Evolutionary conservation across 2,113 vertebrate genomes (phyloP).

Genomic region (Grammatotria lemairii): DNA sequence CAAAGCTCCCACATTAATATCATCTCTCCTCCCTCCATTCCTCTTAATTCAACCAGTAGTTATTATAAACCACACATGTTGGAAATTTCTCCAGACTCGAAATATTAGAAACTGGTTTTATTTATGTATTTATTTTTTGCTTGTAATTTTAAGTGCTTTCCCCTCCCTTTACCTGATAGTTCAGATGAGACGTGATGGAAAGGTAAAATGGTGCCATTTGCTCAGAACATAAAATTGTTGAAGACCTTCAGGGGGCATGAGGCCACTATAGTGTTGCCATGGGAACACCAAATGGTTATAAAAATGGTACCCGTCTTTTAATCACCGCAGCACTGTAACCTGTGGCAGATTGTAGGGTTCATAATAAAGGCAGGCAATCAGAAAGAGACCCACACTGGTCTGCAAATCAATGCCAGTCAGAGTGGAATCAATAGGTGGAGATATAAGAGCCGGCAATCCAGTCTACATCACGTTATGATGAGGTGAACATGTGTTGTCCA

Average conservation of each 20-base stretch:
- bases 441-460: not conserved
- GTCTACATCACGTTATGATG: conserved; percentile 11
- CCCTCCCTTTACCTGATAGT: not conserved
- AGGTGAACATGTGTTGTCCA: not conserved
- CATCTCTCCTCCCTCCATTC: not conserved
- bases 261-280: conserved; percentile 19
- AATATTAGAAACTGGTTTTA: not conserved
- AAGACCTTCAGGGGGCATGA: conserved; percentile 12
- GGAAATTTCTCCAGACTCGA: fast-evolving
- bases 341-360: conserved; percentile 10
- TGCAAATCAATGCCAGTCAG: conserved; percentile 23
- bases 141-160: not conserved
- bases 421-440: conserved; percentile 18
- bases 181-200: not conserved
- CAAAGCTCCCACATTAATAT: not conserved
- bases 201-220: not conserved
- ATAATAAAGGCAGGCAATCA: conserved; percentile 36
- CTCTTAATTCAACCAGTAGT: not conserved
- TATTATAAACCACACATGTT: not conserved
- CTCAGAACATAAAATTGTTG: not conserved
- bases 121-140: fast-evolving
- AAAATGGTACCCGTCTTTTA: conserved; percentile 36
- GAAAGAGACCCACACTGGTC: conserved; percentile 2
- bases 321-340: not conserved
- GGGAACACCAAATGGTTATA: conserved; percentile 11